These are phyloP conservation scores for Mercenaria mercenaria DNA, from an alignment of 1,140 invertebrate species.

Conservation along the genomic window DNA sequence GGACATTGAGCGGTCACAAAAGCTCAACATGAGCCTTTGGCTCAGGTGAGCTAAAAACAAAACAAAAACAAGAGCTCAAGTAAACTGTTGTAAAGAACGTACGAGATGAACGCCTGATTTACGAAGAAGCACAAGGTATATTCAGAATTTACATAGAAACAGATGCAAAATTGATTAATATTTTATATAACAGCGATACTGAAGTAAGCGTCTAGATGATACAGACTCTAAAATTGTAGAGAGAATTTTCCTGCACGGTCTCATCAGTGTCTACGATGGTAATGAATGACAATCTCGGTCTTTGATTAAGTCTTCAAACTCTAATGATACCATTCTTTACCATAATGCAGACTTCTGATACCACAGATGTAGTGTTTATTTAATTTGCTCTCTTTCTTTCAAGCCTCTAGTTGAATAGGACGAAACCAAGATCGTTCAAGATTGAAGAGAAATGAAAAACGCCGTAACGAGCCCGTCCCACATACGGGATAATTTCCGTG, in stretches of 20 bases:
- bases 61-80: too few species aligned
- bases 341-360: neutral
- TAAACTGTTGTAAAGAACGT: too few species aligned
- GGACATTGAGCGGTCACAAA: too few species aligned
- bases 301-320: slow-evolving; percentile 22
- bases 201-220: too few species aligned
- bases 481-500: slow-evolving; percentile 55
- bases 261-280: slow-evolving; percentile 17
- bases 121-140: too few species aligned
- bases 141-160: too few species aligned
- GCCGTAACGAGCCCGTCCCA: slow-evolving; percentile 47
- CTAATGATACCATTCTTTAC: slow-evolving; percentile 52
- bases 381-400: slow-evolving; percentile 50
- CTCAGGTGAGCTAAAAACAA: too few species aligned
- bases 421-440: slow-evolving; percentile 2
- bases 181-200: too few species aligned
- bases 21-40: too few species aligned
- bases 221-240: too few species aligned
- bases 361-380: slow-evolving; percentile 65
- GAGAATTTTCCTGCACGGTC: neutral
- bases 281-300: slow-evolving; percentile 20
- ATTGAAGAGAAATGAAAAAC: slow-evolving; percentile 36
- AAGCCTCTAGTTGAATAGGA: neutral
- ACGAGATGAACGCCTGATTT: too few species aligned
- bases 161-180: too few species aligned